Evolutionary conservation across 2,113 vertebrate genomes (phyloP).

Genomic region (Patagioenas fasciata): DNA sequence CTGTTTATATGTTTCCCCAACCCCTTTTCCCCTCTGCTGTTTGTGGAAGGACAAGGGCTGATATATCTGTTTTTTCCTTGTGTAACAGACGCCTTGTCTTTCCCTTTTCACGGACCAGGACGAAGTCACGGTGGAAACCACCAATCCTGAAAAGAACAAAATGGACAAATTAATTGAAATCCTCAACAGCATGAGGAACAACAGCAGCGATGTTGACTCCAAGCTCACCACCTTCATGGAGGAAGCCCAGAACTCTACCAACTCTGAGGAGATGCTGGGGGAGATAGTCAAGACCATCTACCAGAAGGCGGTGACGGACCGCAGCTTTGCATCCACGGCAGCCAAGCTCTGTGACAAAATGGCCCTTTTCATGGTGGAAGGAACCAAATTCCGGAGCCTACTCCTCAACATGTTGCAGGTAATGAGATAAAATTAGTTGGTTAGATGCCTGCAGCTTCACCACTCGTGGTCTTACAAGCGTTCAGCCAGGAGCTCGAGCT

Average conservation of each 20-base stretch:
- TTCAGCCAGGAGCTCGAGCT: constrained; percentile 10
- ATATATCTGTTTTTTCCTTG: constrained; percentile 56
- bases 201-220: constrained; percentile 90
- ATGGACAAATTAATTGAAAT: constrained; percentile 94
- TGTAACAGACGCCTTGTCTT: constrained; percentile 76
- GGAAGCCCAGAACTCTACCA: constrained; percentile 93
- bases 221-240: constrained; percentile 96
- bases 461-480: background rate
- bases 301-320: constrained; percentile 88
- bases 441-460: background rate
- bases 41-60: constrained; percentile 47
- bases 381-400: constrained; percentile 95
- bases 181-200: constrained; percentile 95
- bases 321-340: constrained; percentile 94
- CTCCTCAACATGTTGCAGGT: constrained; percentile 99
- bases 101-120: constrained; percentile 83
- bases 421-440: background rate
- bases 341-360: constrained; percentile 97
- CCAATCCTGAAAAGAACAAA: constrained; percentile 82
- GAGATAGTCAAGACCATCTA: constrained; percentile 94
- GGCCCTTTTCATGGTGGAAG: constrained; percentile 98
- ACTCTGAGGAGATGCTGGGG: constrained; percentile 89
- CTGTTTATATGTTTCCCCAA: constrained; percentile 7
- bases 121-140: constrained; percentile 78
- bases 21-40: constrained; percentile 16